These are phyloP conservation scores for Hermatobates lingyangjiaoensis DNA, from an alignment of 1,140 invertebrate species.

Conservation along the genomic window DNA sequence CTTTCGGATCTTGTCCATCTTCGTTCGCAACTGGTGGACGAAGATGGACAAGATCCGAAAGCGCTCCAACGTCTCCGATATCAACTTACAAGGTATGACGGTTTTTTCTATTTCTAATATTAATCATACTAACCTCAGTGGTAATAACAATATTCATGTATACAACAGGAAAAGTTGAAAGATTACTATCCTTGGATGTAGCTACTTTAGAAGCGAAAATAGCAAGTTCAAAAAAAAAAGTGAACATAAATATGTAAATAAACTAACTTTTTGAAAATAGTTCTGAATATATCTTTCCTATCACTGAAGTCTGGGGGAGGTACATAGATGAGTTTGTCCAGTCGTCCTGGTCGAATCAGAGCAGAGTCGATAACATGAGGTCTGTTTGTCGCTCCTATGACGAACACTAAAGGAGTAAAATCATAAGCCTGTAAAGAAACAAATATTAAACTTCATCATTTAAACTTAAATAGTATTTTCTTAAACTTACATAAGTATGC, in stretches of 20 bases:
- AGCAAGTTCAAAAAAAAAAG: background rate
- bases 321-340: slow-evolving; percentile 56
- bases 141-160: no score
- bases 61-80: no score
- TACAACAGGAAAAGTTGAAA: background rate
- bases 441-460: no score
- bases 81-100: no score
- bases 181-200: background rate
- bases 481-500: slow-evolving; percentile 1
- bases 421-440: background rate
- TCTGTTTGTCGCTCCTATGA: slow-evolving; percentile 58
- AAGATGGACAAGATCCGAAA: no score
- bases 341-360: slow-evolving; percentile 49
- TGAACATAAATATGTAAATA: background rate
- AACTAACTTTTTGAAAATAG: slow-evolving; percentile 28
- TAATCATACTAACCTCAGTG: no score
- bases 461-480: background rate
- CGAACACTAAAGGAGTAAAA: slow-evolving; percentile 27
- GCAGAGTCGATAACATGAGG: slow-evolving; percentile 62
- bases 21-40: no score
- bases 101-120: no score
- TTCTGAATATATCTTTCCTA: slow-evolving; percentile 37
- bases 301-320: slow-evolving; percentile 43
- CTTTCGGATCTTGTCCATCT: no score
- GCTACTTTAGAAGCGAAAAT: background rate